These are phyloP conservation scores for Thereva unica DNA, from an alignment of 2,888 invertebrate genomes.

Conservation along the genomic window DNA sequence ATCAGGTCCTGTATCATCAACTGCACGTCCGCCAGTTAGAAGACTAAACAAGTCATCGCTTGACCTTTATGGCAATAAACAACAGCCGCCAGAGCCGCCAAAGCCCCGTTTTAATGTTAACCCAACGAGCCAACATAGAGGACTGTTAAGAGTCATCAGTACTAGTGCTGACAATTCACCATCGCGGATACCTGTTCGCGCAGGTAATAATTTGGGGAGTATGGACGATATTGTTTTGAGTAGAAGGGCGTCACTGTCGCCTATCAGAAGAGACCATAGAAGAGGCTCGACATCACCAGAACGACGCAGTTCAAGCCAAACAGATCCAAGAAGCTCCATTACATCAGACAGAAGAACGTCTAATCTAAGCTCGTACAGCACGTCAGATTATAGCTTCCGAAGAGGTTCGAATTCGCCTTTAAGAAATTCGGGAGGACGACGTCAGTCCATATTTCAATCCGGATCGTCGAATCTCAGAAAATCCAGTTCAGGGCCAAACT, in stretches of 20 bases:
- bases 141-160: constrained; percentile 52
- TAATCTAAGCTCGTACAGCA: constrained; percentile 54
- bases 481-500: constrained; percentile 36
- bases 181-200: constrained; percentile 49
- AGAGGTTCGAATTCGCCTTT: constrained; percentile 47
- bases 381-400: constrained; percentile 56
- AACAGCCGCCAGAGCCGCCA: constrained; percentile 49
- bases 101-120: constrained; percentile 51
- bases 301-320: constrained; percentile 55
- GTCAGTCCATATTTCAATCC: constrained; percentile 12
- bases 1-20: constrained; percentile 50
- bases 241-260: constrained; percentile 37
- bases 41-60: constrained; percentile 51
- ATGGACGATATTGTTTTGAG: constrained; percentile 50
- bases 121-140: constrained; percentile 55
- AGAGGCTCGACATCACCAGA: constrained; percentile 55
- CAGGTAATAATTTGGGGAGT: constrained; percentile 50
- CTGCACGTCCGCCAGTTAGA: constrained; percentile 44
- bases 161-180: constrained; percentile 47
- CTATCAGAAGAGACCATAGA: constrained; percentile 44
- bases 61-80: constrained; percentile 45
- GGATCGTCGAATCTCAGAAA: constrained; percentile 5
- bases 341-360: constrained; percentile 55
- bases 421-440: not conserved
- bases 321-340: constrained; percentile 45